A percentile compares a stretch with the other conserved stretches of the same genome.
These are phyloP conservation scores for Xestoiulus laeticollis DNA, from an alignment of 2,888 invertebrate species.

Conservation along the genomic window DNA sequence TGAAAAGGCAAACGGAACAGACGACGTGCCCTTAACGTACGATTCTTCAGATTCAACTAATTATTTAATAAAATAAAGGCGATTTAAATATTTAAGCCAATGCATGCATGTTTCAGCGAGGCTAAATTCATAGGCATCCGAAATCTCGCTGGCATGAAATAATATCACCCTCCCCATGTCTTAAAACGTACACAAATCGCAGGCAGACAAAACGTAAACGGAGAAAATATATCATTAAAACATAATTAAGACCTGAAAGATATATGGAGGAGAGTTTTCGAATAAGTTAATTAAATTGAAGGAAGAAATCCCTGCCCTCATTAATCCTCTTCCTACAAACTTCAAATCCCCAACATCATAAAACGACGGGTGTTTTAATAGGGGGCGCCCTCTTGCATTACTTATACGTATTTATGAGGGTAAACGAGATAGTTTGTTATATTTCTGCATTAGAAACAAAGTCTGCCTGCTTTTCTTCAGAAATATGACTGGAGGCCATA, in stretches of 20 bases:
- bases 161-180: not conserved
- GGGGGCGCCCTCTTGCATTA: not conserved
- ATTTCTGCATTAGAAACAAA: not conserved
- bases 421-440: not conserved
- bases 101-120: not conserved
- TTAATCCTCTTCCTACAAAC: not conserved
- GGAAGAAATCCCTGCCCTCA: conserved; percentile 17
- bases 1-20: not conserved
- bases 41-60: not conserved
- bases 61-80: conserved; percentile 7
- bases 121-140: not conserved
- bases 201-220: not conserved
- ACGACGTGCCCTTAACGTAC: not conserved
- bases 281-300: not conserved
- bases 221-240: conserved; percentile 27
- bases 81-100: conserved; percentile 23
- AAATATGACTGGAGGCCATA: too few species aligned
- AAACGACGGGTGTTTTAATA: not conserved
- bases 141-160: not conserved
- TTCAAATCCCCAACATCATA: not conserved
- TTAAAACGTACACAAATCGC: not conserved
- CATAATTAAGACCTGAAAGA: conserved; percentile 2
- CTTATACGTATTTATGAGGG: not conserved
- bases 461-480: too few species aligned
- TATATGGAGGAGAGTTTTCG: not conserved